phyloP scores from a whole-genome alignment of 2,113 vertebrate genomes.

The Pimephales promelas region DNA sequence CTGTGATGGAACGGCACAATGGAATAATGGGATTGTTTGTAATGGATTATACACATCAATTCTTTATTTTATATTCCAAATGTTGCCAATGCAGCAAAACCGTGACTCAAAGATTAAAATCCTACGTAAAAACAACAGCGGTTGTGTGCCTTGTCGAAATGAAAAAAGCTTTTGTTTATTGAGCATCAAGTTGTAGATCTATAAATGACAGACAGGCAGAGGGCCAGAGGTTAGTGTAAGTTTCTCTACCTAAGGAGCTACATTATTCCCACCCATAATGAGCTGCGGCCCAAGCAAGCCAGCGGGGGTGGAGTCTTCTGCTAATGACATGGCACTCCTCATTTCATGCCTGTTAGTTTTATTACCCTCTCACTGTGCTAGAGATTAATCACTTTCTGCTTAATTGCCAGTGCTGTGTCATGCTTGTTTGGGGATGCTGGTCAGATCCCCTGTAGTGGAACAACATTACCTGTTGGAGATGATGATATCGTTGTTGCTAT shows the following conservation, averaged over 20 bases:
- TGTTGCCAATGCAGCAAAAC: background rate
- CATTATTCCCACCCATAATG: background rate
- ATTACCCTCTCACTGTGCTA: conserved; percentile 56
- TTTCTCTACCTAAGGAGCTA: conserved; percentile 1
- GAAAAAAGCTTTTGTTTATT: background rate
- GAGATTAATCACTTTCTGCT: conserved; percentile 55
- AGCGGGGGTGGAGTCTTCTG: conserved; percentile 49
- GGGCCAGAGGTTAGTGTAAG: background rate
- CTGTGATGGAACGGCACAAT: background rate
- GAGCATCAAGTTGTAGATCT: background rate
- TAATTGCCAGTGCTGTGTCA: conserved; percentile 64
- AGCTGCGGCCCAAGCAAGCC: conserved; percentile 36
- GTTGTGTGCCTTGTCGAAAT: background rate
- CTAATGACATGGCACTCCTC: conserved; percentile 65
- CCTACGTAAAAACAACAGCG: background rate
- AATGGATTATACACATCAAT: background rate
- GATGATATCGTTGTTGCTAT: background rate
- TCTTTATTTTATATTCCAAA: background rate
- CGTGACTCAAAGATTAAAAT: background rate
- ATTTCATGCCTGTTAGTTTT: conserved; percentile 68
- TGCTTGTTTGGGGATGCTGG: conserved; percentile 45
- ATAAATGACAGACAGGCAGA: background rate
- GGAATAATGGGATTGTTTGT: conserved; percentile 19
- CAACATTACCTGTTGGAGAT: background rate
- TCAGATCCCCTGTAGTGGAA: conserved; percentile 5